These are phyloP conservation scores for Etia nguti DNA, from an alignment of 2,113 vertebrate species.

Conservation along the genomic window DNA sequence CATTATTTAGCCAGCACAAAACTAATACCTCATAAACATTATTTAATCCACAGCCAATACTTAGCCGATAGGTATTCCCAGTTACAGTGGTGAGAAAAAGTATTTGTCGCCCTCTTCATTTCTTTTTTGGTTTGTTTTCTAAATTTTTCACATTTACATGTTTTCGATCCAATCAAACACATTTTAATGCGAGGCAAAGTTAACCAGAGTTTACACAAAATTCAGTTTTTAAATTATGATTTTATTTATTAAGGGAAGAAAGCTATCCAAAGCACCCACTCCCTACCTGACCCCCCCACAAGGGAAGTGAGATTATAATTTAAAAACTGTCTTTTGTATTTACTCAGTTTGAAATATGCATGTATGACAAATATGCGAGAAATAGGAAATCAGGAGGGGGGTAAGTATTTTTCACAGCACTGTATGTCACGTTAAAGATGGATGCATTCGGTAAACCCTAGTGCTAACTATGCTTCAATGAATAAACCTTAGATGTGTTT, in stretches of 20 bases:
- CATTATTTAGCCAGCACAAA: background rate
- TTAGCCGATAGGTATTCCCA: background rate
- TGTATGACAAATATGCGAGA: background rate
- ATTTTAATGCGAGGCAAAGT: background rate
- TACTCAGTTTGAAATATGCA: background rate
- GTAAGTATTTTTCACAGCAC: background rate
- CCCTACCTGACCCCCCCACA: background rate
- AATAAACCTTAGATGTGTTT: background rate
- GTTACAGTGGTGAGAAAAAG: background rate
- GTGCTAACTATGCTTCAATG: background rate
- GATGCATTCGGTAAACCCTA: background rate
- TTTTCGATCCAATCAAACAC: background rate
- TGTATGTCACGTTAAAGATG: background rate
- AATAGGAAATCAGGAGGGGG: background rate
- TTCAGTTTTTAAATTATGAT: background rate
- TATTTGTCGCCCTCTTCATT: background rate
- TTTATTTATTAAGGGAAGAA: background rate
- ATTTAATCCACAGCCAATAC: background rate
- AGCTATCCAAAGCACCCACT: background rate
- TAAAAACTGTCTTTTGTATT: background rate
- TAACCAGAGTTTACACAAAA: background rate
- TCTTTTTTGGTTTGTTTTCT: background rate
- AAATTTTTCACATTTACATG: background rate
- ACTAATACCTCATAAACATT: background rate
- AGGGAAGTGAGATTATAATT: background rate